These are phyloP conservation scores for Pollenia griseotomentosa DNA, from an alignment of 2,888 invertebrate species.

Conservation along the genomic window DNA sequence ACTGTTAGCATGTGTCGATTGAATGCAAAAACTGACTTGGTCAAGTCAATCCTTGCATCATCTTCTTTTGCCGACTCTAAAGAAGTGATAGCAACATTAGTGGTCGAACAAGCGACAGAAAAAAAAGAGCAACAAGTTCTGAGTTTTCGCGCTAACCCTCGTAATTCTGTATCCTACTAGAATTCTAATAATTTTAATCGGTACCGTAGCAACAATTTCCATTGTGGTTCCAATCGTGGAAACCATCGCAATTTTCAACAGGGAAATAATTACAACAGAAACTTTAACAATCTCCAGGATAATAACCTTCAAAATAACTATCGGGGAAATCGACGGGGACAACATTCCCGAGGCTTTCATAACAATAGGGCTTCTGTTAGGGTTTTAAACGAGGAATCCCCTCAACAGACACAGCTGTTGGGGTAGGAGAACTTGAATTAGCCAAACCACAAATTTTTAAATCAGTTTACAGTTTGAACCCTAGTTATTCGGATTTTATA, in stretches of 20 bases:
- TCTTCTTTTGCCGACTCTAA: slow-evolving; percentile 43
- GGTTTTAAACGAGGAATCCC: slow-evolving; percentile 2
- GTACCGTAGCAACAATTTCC: background rate
- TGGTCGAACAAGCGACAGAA: slow-evolving; percentile 26
- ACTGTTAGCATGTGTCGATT: slow-evolving; percentile 10
- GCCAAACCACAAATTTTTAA: background rate
- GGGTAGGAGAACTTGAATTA: background rate
- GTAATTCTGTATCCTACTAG: background rate
- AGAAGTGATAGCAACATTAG: background rate
- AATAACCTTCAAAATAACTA: background rate
- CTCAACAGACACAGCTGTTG: background rate
- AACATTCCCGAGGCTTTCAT: background rate
- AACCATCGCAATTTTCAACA: background rate
- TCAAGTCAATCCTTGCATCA: slow-evolving; percentile 37
- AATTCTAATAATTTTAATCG: slow-evolving; percentile 29
- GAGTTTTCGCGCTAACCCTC: background rate
- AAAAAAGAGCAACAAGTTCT: slow-evolving; percentile 39
- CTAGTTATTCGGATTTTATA: too few species aligned
- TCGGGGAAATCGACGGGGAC: background rate
- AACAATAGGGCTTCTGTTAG: background rate
- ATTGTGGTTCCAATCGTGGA: slow-evolving; percentile 19
- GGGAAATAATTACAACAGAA: background rate
- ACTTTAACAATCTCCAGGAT: background rate
- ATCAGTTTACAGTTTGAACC: background rate
- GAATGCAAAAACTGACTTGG: slow-evolving; percentile 6